phyloP scores from a whole-genome alignment of 2,797 vertebrate genomes.

The Danio kyathit region DNA sequence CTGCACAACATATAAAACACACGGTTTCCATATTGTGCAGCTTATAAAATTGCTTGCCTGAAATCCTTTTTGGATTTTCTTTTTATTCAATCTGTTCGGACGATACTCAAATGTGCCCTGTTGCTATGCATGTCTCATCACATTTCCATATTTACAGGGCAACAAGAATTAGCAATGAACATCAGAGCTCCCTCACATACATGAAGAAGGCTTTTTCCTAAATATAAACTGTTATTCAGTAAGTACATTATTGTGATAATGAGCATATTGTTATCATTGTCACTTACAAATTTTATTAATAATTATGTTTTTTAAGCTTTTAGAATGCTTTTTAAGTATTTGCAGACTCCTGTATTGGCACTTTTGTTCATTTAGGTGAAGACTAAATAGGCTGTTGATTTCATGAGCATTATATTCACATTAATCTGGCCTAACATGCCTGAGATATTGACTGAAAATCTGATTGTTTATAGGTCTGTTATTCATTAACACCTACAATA shows the following conservation, averaged over 20 bases:
- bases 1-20: neutral
- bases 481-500: too few relatives aligned
- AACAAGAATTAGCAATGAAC: slow-evolving; percentile 60
- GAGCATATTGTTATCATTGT: too few relatives aligned
- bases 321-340: too few relatives aligned
- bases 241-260: too few relatives aligned
- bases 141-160: slow-evolving; percentile 73
- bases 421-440: too few relatives aligned
- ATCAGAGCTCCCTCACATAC: slow-evolving; percentile 54
- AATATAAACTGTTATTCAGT: too few relatives aligned
- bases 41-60: slow-evolving; percentile 38
- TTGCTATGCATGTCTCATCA: slow-evolving; percentile 69
- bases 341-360: too few relatives aligned
- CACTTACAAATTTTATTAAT: too few relatives aligned
- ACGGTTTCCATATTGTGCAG: neutral
- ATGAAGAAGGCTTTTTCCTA: slow-evolving; percentile 32
- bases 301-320: too few relatives aligned
- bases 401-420: neutral
- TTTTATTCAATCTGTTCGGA: slow-evolving; percentile 57
- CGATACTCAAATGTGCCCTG: slow-evolving; percentile 58
- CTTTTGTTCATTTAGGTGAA: too few relatives aligned
- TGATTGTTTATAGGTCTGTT: neutral
- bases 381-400: too few relatives aligned
- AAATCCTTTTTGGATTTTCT: slow-evolving; percentile 23
- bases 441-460: too few relatives aligned